Percentiles rank a stretch among this genome's conserved stretches.
Conservation (phyloP, 2,888 invertebrate genomes). For the Morpho deidamia region DNA sequence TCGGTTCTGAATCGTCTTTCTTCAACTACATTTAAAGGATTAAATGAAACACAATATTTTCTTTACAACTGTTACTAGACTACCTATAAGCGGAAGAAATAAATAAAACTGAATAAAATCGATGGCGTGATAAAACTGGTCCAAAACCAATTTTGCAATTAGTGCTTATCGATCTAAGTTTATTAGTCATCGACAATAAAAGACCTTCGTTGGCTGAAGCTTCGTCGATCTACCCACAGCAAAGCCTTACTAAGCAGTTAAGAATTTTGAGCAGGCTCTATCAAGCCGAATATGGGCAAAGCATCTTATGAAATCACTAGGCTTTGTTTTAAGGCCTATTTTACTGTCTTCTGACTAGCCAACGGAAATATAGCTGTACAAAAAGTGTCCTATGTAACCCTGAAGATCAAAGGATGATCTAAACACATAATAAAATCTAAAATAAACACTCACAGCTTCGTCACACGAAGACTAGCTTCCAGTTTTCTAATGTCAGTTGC, state of each 20-base stretch:
- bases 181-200: constrained; percentile 44
- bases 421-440: too few species aligned
- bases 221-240: constrained; percentile 30
- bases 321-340: not conserved
- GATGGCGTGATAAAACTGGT: constrained; percentile 20
- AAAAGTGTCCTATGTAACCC: not conserved
- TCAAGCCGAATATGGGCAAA: constrained; percentile 34
- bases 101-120: constrained; percentile 7
- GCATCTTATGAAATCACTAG: not conserved
- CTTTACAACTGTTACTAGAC: not conserved
- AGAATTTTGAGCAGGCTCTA: constrained; percentile 34
- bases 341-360: not conserved
- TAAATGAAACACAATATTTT: too few species aligned
- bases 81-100: constrained; percentile 22
- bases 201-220: constrained; percentile 36
- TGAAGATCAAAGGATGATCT: not conserved
- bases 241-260: constrained; percentile 35
- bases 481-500: too few species aligned
- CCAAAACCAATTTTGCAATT: constrained; percentile 47
- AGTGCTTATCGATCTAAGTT: constrained; percentile 42
- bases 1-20: too few species aligned
- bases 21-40: too few species aligned
- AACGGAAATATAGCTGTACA: not conserved
- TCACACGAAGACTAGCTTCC: too few species aligned
- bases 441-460: too few species aligned